Evolutionary conservation across 2,113 vertebrate species (phyloP).

Genomic region (Leucopternis melanops): DNA sequence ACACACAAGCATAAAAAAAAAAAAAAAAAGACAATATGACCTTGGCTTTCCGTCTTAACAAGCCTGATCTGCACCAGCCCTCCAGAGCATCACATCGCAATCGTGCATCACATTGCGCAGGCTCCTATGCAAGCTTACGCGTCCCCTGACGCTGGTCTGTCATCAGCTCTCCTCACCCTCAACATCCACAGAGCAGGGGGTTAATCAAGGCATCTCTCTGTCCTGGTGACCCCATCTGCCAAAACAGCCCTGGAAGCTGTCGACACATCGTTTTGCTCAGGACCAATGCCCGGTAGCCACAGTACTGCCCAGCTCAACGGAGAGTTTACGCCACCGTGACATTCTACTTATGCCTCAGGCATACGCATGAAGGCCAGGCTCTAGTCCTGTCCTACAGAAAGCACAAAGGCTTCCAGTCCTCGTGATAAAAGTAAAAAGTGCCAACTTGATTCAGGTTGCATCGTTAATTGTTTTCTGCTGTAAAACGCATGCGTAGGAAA

Average conservation of each 20-base stretch:
- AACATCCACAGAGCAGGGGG: not conserved
- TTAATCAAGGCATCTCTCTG: not conserved
- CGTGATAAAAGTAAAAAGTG: not conserved
- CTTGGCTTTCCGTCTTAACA: not conserved
- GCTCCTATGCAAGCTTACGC: fast-evolving
- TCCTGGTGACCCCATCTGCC: not conserved
- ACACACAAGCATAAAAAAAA: not conserved
- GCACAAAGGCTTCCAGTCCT: not conserved
- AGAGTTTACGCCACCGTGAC: fast-evolving
- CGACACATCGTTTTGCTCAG: not conserved
- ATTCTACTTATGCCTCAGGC: not conserved
- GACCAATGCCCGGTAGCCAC: not conserved
- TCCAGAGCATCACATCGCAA: not conserved
- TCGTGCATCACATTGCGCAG: fast-evolving
- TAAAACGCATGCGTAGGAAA: not conserved
- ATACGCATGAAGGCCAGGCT: not conserved
- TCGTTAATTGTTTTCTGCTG: not conserved
- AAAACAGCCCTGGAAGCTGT: not conserved
- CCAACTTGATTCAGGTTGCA: not conserved
- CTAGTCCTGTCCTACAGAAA: not conserved
- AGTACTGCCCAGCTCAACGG: fast-evolving
- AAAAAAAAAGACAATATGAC: not conserved
- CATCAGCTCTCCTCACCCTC: not conserved
- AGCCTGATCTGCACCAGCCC: not conserved
- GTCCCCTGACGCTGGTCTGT: not conserved